Percentiles rank a stretch among this genome's conserved stretches.
Evolutionary conservation across 2,888 invertebrate species (phyloP).

Genomic region (Agrenia bidenticulata): DNA sequence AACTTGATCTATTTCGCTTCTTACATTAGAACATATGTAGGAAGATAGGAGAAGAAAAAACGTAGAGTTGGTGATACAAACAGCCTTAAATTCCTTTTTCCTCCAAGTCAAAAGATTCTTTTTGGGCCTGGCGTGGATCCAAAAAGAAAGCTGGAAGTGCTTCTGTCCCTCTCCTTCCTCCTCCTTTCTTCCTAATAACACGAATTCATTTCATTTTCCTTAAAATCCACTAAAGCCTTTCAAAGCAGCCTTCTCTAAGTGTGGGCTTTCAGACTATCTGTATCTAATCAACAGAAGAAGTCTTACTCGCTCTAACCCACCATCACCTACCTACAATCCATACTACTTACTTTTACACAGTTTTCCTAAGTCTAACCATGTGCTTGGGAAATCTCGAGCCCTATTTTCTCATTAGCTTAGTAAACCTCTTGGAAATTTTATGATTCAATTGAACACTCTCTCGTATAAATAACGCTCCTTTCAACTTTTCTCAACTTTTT

Average conservation of each 20-base stretch:
- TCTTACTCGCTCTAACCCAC: no score
- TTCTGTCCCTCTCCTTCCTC: conserved; percentile 10
- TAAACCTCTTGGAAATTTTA: conserved; percentile 10
- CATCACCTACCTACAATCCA: no score
- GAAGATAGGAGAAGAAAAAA: conserved; percentile 21
- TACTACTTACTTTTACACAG: neutral
- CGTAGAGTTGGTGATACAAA: conserved; percentile 20
- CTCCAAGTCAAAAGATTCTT: conserved; percentile 10
- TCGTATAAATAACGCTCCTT: neutral
- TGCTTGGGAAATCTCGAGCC: neutral
- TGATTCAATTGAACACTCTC: conserved; percentile 4
- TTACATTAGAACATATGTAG: neutral
- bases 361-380: neutral
- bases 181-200: conserved; percentile 27
- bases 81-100: conserved; percentile 25
- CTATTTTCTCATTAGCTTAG: conserved; percentile 15
- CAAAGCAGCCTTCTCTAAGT: neutral
- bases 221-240: neutral
- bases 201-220: conserved; percentile 26
- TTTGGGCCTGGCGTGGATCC: conserved; percentile 29
- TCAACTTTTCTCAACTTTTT: no score
- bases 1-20: neutral
- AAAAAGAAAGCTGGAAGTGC: conserved; percentile 25
- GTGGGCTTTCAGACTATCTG: neutral
- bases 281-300: no score